Percentiles rank a stretch among this genome's conserved stretches.
phyloP scores from a whole-genome alignment of 2,797 vertebrate species.

The Pelobates cultripes region DNA sequence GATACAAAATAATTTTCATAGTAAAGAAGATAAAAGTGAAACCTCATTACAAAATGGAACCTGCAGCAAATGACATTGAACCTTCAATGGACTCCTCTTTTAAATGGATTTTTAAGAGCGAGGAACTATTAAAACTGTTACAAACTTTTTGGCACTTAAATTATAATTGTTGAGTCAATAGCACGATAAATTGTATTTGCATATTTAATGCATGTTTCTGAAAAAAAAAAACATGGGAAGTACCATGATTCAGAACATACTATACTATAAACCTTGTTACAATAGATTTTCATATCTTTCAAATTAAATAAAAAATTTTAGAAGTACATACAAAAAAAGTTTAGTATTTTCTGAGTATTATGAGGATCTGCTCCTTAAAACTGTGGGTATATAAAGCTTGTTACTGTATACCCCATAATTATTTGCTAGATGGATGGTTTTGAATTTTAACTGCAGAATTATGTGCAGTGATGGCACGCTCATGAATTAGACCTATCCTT shows the following conservation, averaged over 20 bases:
- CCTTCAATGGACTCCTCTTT: background rate
- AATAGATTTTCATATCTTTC: constrained; percentile 1
- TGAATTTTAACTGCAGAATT: too few relatives aligned
- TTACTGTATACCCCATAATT: too few relatives aligned
- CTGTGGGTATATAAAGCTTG: too few relatives aligned
- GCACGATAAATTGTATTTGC: constrained; percentile 45
- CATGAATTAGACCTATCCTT: too few relatives aligned
- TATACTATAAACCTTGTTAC: constrained; percentile 29
- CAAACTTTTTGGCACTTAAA: constrained; percentile 57
- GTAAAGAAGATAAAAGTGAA: constrained; percentile 52
- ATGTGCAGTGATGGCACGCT: too few relatives aligned
- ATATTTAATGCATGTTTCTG: constrained; percentile 56
- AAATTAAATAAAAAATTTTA: too few relatives aligned
- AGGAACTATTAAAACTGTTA: constrained; percentile 39
- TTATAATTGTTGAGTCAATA: constrained; percentile 47
- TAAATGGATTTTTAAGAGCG: constrained; percentile 37
- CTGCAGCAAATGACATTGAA: constrained; percentile 66
- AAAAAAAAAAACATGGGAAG: background rate
- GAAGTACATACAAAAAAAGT: too few relatives aligned
- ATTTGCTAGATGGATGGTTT: too few relatives aligned
- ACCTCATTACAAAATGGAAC: constrained; percentile 65
- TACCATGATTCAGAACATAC: constrained; percentile 41
- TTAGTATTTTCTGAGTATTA: too few relatives aligned
- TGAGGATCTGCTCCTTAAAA: too few relatives aligned
- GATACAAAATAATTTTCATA: constrained; percentile 57